Evolutionary conservation across 2,888 invertebrate species (phyloP), one percentile per base, ranked within the genome.

Genomic region (Andricus curvator): DNA sequence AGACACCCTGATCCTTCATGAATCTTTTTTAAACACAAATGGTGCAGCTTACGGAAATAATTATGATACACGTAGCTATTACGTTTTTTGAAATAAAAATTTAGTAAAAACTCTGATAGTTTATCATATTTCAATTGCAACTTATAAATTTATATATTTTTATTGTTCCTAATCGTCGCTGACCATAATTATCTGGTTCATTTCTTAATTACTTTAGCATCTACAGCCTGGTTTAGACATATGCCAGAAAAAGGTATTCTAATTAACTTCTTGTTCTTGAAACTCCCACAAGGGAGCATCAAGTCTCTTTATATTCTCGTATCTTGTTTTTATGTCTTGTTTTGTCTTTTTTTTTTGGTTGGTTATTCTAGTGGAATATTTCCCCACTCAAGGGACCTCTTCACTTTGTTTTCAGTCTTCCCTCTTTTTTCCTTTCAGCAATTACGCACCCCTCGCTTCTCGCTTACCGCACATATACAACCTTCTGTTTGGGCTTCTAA

Each of bases 221-320:
- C 33, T 29, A 15, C n/a, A n/a, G 56, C 33, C 74, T 74, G 74
- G 33, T 74, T 74, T 56, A 74, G 56, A 74, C 74, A 56, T 56
- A 51, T 74, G 51, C 56, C 56, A 33, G 56, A 74, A 51, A 56
- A 74, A 74, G 74, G 51, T 74, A 56, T 56, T 60, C 56, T 74
- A 74, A 74, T 74, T 56, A 74, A 56, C 70, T 51, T 70, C 51
- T 56, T 70, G 51, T 74, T 56, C 74, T 74, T 74, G 74, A 74
- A 74, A 56, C 56, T 60, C 56, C 56, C 56, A 37, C 56, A 74
- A 74, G 51, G 37, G 56, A 74, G 56, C 33, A 74, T 74, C 74
- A 74, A 56, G 74, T 74, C 74, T 56, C 74, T 74, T 74, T 74
- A 74, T 74, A 56, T 74, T 70, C 48, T 51, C 70, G 70, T 70